Percentiles rank a stretch among this genome's conserved stretches.
Evolutionary conservation across 2,113 vertebrate genomes (phyloP).

Genomic region (Nyctibius bracteatus): DNA sequence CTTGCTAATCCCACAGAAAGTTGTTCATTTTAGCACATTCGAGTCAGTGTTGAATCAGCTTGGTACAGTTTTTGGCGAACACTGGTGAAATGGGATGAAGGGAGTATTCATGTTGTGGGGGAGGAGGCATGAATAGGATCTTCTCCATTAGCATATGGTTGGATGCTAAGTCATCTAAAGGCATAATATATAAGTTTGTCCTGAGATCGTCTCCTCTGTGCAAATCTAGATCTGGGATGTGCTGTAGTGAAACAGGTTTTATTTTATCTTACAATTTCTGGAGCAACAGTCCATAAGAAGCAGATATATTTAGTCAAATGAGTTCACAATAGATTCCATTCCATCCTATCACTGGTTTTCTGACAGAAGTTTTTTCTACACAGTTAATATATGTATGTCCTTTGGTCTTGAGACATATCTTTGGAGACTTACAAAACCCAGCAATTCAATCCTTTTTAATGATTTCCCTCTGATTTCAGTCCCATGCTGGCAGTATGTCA

Average conservation of each 20-base stretch:
- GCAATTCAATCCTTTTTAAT: neutral
- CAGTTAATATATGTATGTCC: neutral
- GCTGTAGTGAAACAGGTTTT: neutral
- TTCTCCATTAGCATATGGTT: neutral
- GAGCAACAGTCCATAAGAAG: neutral
- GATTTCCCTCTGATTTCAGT: neutral
- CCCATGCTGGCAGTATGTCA: neutral
- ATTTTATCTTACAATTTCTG: neutral
- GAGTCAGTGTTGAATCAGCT: neutral
- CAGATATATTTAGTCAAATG: neutral
- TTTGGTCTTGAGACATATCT: neutral
- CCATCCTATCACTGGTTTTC: neutral
- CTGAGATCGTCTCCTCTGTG: neutral
- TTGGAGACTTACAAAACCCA: neutral
- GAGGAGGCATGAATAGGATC: slow-evolving; percentile 9
- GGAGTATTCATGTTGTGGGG: slow-evolving; percentile 8
- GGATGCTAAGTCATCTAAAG: neutral
- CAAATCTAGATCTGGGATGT: neutral
- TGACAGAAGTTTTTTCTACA: neutral
- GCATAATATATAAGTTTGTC: neutral
- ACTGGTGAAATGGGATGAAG: neutral
- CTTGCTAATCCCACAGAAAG: neutral
- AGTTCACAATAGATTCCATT: neutral
- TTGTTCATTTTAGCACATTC: neutral
- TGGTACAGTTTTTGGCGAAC: neutral